phyloP scores from a whole-genome alignment of 2,113 vertebrate genomes.

The Alouatta palliata region DNA sequence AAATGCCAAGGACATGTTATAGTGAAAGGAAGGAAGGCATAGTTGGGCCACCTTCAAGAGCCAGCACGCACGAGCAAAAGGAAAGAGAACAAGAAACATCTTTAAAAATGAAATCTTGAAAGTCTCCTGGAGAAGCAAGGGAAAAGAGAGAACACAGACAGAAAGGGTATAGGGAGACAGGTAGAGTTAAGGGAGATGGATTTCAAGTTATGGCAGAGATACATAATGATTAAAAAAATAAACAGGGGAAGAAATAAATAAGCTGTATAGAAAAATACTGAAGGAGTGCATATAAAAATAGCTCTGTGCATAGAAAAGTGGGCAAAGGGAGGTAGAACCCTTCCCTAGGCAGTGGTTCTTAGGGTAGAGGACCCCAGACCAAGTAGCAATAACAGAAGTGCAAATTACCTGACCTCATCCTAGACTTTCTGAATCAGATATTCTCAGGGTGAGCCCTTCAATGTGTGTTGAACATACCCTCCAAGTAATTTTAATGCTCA shows the following conservation, averaged over 20 bases:
- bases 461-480: neutral
- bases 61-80: neutral
- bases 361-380: neutral
- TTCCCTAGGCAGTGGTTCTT: neutral
- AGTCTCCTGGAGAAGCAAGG: neutral
- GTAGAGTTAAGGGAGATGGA: neutral
- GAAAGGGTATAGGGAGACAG: accelerated
- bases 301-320: neutral
- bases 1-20: neutral
- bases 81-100: neutral
- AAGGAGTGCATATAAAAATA: neutral
- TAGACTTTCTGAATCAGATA: neutral
- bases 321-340: neutral
- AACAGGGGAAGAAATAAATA: neutral
- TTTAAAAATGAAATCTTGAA: neutral
- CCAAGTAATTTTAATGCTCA: neutral
- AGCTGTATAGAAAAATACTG: neutral
- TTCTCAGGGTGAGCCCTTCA: neutral
- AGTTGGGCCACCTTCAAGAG: neutral
- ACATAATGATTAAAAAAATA: neutral
- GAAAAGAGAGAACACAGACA: neutral
- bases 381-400: neutral
- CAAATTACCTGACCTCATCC: neutral
- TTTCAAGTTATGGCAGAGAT: neutral
- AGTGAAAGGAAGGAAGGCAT: neutral